Base-by-base conservation (phyloP, 2,113 vertebrate genomes). In the Stercorarius parasiticus region DNA sequence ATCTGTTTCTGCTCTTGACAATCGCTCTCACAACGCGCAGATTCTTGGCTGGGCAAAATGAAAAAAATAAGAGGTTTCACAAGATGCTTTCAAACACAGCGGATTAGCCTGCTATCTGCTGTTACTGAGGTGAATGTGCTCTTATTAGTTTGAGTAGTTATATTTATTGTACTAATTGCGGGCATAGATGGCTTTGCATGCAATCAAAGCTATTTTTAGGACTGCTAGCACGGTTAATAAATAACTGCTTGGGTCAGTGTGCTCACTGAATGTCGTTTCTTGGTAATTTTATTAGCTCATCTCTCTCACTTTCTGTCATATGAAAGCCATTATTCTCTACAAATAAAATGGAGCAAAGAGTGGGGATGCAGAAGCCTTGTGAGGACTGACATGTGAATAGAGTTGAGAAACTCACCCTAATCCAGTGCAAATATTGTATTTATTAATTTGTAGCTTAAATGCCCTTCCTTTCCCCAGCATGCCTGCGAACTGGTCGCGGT, bases 201-300 rank as follows among this genome's bases (percentile, higher is more conserved):
- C 50, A 29, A 43, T 66, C 82, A 66, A 20, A 66, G 34, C 42
- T 89, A 94, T 93, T 95, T 92, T 96, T 94, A 90, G 84, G 67
- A 53, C 74, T 81, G 8, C 42, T 90, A 73, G 49, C 66, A 27
- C 5, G 12, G 74, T 72, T 88, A 85, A 76, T 84, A 91, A 93
- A 29, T 91, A 86, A 73, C 55, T 81, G 27, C 67, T 87, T n/a
- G 50, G 83, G 82, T 88, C 91, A 43, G 0, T 18, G 52, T 82
- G 86, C 64, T 96, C 84, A 40, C n/a, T 62, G 42, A 72, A 77
- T 96, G 93, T 73, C 29, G 64, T 82, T 94, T 93, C 88, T 86
- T 83, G 66, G 74, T 95, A 81, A 94, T 94, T 94, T 93, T 62
- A 80, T 89, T 91, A 90, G 84, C 82, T 87, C 45, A 56, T 96